phyloP scores from a whole-genome alignment of 2,888 invertebrate genomes.

The Pegoplata infirma region DNA sequence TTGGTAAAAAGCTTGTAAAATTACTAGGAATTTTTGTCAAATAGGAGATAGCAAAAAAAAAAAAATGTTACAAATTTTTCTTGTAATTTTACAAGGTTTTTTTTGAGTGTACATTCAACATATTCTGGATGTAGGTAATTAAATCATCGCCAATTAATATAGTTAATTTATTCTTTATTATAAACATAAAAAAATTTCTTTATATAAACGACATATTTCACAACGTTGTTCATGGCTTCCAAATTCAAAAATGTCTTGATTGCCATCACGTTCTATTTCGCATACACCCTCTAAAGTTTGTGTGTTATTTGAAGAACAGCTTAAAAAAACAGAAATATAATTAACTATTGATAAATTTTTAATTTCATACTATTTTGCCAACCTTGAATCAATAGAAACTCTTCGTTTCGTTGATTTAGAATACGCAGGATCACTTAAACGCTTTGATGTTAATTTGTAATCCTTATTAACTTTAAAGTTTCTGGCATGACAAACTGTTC shows the following conservation, averaged over 20 bases:
- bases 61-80: too few relatives aligned
- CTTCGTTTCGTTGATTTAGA: constrained; percentile 12
- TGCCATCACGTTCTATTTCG: constrained; percentile 36
- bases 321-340: constrained; percentile 12
- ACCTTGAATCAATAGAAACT: constrained; percentile 44
- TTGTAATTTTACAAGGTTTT: too few relatives aligned
- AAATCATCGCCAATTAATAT: too few relatives aligned
- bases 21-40: too few relatives aligned
- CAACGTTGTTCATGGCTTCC: constrained; percentile 41
- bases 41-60: too few relatives aligned
- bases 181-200: constrained; percentile 48
- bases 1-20: too few relatives aligned
- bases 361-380: background rate
- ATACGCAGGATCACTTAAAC: constrained; percentile 1
- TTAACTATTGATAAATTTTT: background rate
- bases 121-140: too few relatives aligned
- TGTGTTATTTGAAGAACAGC: constrained; percentile 40
- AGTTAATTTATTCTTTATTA: too few relatives aligned
- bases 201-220: constrained; percentile 52
- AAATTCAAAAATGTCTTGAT: background rate
- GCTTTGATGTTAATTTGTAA: background rate
- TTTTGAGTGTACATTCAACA: too few relatives aligned
- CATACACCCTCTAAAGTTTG: constrained; percentile 43
- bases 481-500: constrained; percentile 72
- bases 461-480: constrained; percentile 27